A percentile compares a stretch with the other conserved stretches of the same genome.
phyloP scores from a whole-genome alignment of 2,113 vertebrate species.

The Ochotona curzoniae region DNA sequence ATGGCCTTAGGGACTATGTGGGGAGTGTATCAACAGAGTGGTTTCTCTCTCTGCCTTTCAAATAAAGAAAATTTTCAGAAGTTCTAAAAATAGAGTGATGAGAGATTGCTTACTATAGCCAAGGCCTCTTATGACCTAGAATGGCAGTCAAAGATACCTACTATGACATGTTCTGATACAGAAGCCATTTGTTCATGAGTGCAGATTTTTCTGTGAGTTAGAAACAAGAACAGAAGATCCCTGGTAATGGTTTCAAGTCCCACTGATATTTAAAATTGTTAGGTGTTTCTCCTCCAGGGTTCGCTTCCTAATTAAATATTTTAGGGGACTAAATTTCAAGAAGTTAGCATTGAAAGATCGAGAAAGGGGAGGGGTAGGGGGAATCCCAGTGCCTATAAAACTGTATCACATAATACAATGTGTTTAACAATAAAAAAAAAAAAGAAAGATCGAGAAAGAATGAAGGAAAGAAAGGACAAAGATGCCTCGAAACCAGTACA shows the following conservation, averaged over 20 bases:
- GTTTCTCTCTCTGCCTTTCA: too few relatives aligned
- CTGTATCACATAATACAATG: too few relatives aligned
- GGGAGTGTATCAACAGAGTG: too few relatives aligned
- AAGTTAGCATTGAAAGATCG: not conserved
- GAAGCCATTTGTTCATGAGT: not conserved
- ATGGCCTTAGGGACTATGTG: too few relatives aligned
- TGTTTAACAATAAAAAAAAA: too few relatives aligned
- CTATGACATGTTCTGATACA: not conserved
- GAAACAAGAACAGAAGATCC: not conserved
- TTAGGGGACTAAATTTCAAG: not conserved
- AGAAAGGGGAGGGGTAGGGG: too few relatives aligned
- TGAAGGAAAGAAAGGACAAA: conserved; percentile 1
- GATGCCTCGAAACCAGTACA: not conserved
- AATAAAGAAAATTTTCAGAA: too few relatives aligned
- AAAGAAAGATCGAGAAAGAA: not conserved
- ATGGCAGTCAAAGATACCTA: not conserved
- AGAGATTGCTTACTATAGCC: not conserved
- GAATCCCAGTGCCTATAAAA: too few relatives aligned
- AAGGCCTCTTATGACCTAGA: conserved; percentile 12
- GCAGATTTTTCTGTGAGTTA: not conserved
- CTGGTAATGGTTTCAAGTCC: not conserved
- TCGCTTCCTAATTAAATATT: not conserved
- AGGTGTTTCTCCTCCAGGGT: not conserved
- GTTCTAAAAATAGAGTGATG: not conserved
- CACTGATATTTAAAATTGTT: not conserved